Evolutionary conservation across 2,888 invertebrate species (phyloP), one percentile per base, ranked within the genome.

Genomic region (Phalera bucephala): DNA sequence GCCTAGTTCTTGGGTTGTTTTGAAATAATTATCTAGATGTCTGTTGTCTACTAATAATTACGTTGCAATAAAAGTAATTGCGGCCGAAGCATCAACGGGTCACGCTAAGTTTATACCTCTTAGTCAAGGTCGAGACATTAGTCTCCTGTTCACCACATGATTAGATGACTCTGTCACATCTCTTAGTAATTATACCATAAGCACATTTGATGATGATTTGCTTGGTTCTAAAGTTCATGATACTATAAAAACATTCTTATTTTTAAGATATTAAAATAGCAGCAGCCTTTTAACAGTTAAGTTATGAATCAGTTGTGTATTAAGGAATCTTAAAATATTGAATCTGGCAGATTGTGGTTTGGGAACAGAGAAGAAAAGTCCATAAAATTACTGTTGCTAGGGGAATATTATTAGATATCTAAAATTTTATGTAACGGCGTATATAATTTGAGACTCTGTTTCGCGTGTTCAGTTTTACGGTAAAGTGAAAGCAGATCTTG

Each of bases 401-500:
- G n/a, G n/a, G n/a, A n/a, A n/a, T n/a, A n/a, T n/a, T n/a, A n/a
- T n/a, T n/a, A n/a, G n/a, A n/a, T n/a, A n/a, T n/a, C n/a, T n/a
- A n/a, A n/a, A n/a, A n/a, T n/a, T n/a, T n/a, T n/a, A n/a, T n/a
- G n/a, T 17, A 17, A 17, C 17, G 17, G 45, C 21, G 5, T 5
- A 14, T 38, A 36, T 29, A 15, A 31, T 35, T 35, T 29, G 34
- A 36, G 30, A 30, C 27, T 36, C 19, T 20, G 28, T 36, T 37
- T 17, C 5, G 26, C 37, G 37, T 34, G 29, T 36, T 38, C 33
- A 19, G 15, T 31, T 40, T 45, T 42, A 40, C 13, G 2, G 38
- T 17, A n/a, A 40, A 36, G 55, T 42, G 52, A 57, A 57, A 55
- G 58, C 40, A 23, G 45, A 46, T 27, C 36, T 31, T 22, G 17